phyloP scores from a whole-genome alignment of 2,888 invertebrate genomes.

The Callinectes sapidus region DNA sequence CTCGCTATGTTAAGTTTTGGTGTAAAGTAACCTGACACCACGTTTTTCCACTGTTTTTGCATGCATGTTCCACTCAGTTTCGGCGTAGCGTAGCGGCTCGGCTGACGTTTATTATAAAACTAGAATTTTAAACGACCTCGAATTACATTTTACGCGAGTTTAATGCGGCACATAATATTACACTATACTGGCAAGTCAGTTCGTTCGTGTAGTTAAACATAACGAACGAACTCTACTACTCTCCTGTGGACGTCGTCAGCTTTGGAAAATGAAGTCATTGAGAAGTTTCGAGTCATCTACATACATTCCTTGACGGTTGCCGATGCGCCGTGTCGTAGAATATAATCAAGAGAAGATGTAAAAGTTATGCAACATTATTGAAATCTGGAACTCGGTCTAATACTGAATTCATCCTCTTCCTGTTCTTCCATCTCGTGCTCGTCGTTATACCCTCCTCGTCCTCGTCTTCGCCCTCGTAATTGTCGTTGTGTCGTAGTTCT shows the following conservation, averaged over 20 bases:
- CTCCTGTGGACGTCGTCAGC: background rate
- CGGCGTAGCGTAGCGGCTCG: background rate
- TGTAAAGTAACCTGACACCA: background rate
- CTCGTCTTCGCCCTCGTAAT: too few species aligned
- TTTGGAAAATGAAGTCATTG: background rate
- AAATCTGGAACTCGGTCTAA: background rate
- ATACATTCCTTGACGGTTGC: background rate
- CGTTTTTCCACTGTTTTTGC: background rate
- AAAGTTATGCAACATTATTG: background rate
- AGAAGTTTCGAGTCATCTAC: background rate
- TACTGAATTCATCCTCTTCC: background rate
- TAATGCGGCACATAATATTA: constrained; percentile 2
- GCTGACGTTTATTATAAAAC: background rate
- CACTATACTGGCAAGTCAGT: background rate
- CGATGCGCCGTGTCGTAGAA: background rate
- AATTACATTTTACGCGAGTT: background rate
- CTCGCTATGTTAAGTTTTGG: background rate
- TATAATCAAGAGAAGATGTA: background rate
- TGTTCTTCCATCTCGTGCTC: background rate
- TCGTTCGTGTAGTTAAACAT: background rate
- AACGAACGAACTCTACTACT: background rate
- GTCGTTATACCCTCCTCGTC: too few species aligned
- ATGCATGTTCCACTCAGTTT: background rate
- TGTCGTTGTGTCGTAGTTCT: too few species aligned
- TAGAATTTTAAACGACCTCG: background rate